A percentile compares a stretch with the other conserved stretches of the same genome.
These are phyloP conservation scores for Hydrolagus affinis DNA, from an alignment of 2,113 vertebrate species.

Conservation along the genomic window DNA sequence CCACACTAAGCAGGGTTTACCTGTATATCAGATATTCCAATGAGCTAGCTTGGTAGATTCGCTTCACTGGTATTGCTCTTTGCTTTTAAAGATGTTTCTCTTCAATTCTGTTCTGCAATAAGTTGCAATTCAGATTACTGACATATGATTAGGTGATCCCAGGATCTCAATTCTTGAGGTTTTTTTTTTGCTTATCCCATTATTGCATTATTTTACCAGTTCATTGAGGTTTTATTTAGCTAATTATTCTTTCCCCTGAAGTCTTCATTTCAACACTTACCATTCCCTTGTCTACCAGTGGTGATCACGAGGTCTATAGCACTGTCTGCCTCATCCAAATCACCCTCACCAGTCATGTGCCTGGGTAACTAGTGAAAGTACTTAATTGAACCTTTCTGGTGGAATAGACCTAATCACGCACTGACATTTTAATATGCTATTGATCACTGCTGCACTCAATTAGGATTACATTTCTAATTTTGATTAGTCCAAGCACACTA, in stretches of 20 bases:
- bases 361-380: too few relatives aligned
- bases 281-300: not conserved
- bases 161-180: not conserved
- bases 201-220: not conserved
- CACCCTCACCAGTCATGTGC: not conserved
- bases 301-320: not conserved
- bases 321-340: not conserved
- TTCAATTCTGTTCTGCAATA: too few relatives aligned
- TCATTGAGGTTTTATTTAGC: not conserved
- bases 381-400: not conserved
- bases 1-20: too few relatives aligned
- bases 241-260: not conserved
- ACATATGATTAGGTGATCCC: too few relatives aligned
- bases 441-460: not conserved
- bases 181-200: not conserved
- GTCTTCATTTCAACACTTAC: not conserved
- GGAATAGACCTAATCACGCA: not conserved
- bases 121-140: too few relatives aligned
- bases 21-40: too few relatives aligned
- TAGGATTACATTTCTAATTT: too few relatives aligned
- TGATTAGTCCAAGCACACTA: too few relatives aligned
- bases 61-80: not conserved
- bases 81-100: not conserved
- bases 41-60: too few relatives aligned
- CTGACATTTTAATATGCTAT: not conserved